Base-by-base conservation (phyloP, 2,113 vertebrate species). In the Nanorana parkeri region DNA sequence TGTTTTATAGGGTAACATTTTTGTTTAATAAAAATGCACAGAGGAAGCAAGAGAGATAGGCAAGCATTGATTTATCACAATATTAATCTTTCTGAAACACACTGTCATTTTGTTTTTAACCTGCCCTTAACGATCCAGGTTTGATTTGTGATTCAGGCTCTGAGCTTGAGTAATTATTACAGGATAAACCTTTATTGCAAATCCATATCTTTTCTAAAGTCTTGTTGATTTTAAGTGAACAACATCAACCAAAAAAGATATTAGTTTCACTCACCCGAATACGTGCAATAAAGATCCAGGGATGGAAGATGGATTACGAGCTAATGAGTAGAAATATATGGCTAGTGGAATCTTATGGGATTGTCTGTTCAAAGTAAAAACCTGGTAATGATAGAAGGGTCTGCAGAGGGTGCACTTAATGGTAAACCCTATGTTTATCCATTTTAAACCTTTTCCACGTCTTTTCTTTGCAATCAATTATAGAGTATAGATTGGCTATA, bases 141-240 rank as follows among this genome's bases (percentile, higher is more conserved):
- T 76, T 86, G 75, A 85, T 61, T 91, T 87, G 78, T 88, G 28
- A 87, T 90, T 88, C 80, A 60, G 85, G 78, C 51, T 77, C 36
- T 58, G 51, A 85, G 89, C 81, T 87, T 90, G 87, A 88, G 84
- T 89, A 90, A 94, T 91, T 91, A 89, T 84, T 85, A 88, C 85
- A 88, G 84, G 87, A 90, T 89, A 88, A 90, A 87, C 77, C 28
- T 86, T 83, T 89, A 91, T 87, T 90, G 88, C 79, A 85, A 91
- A 92, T 91, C 90, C 88, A 87, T 92, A 88, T 83, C 80, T 88
- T 88, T 86, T 5, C 11, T 78, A 85, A 79, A 88, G 47, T 76
- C 81, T 76, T 88, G 89, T 88, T 91, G 88, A 91, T 90, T 91
- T 90, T 89, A 88, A 90, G 75, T 84, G 81, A 88, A 92, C 68